Conservation (phyloP, 2,797 vertebrate species). For the Nyctibius grandis region DNA sequence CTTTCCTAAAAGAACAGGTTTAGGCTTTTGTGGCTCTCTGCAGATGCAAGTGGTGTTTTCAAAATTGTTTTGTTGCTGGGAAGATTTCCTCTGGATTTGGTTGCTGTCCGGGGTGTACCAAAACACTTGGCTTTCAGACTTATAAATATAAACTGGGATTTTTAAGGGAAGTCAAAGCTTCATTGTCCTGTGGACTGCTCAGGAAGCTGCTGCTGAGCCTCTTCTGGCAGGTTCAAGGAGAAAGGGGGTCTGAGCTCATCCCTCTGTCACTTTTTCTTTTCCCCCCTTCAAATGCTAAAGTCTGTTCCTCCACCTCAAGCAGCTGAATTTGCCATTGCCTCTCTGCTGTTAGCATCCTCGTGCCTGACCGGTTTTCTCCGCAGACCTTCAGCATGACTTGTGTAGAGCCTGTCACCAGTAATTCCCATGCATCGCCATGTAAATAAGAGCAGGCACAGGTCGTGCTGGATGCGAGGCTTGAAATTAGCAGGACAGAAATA, state of each 20-base stretch:
- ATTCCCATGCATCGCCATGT: neutral
- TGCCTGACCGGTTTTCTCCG: neutral
- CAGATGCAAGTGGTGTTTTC: neutral
- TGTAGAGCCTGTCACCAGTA: neutral
- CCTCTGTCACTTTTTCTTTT: neutral
- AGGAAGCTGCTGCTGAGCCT: neutral
- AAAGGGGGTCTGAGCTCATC: neutral
- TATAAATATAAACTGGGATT: neutral
- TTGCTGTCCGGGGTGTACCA: neutral
- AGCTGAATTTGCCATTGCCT: neutral
- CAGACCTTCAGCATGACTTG: neutral
- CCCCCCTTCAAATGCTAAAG: neutral
- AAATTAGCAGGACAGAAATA: neutral
- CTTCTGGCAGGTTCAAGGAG: neutral
- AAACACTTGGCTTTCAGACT: neutral
- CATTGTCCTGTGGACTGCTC: neutral
- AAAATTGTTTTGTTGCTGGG: neutral
- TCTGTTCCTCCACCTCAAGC: neutral
- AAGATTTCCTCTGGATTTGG: neutral
- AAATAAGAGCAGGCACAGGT: neutral
- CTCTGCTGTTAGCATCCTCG: rapidly evolving
- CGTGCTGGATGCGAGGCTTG: neutral
- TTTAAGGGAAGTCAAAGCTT: neutral
- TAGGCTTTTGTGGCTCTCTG: neutral
- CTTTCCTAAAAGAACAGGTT: neutral